phyloP scores from a whole-genome alignment of 1,140 invertebrate species.

The Drosophila quadrilineata region DNA sequence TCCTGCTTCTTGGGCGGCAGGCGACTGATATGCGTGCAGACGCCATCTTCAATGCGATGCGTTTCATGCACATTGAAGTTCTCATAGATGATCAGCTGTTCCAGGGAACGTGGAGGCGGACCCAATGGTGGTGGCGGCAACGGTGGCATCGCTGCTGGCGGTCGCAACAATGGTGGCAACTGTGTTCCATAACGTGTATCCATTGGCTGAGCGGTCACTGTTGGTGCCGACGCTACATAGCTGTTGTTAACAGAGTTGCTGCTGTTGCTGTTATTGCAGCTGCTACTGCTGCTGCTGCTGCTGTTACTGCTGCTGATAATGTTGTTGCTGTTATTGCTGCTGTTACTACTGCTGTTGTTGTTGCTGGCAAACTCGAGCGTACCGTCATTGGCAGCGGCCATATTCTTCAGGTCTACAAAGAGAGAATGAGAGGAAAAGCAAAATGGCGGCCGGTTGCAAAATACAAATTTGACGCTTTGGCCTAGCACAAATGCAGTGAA shows the following conservation, averaged over 20 bases:
- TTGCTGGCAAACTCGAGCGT: conserved; percentile 62
- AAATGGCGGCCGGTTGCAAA: background rate
- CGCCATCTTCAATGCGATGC: conserved; percentile 77
- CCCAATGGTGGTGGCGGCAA: conserved; percentile 32
- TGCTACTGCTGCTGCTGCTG: conserved; percentile 28
- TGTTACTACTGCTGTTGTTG: conserved; percentile 24
- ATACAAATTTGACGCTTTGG: conserved; percentile 5
- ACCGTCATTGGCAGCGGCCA: conserved; percentile 70
- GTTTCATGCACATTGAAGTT: conserved; percentile 80
- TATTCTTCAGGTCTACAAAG: conserved; percentile 73
- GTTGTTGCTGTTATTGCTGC: conserved; percentile 21
- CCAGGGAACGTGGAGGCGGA: conserved; percentile 61
- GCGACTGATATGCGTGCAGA: conserved; percentile 78
- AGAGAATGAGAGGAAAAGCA: conserved; percentile 43
- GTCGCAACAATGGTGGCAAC: conserved; percentile 37
- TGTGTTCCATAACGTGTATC: conserved; percentile 46
- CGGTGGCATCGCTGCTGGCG: no score
- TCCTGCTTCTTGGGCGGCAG: conserved; percentile 81
- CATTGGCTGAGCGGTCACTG: conserved; percentile 25
- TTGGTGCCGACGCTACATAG: conserved; percentile 40
- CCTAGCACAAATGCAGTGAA: conserved; percentile 42
- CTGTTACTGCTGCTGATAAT: conserved; percentile 31
- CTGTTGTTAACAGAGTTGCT: conserved; percentile 30
- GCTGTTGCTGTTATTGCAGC: conserved; percentile 6
- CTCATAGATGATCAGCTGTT: conserved; percentile 77